phyloP scores from a whole-genome alignment of 2,888 invertebrate species.

The Euplagia quadripunctaria region DNA sequence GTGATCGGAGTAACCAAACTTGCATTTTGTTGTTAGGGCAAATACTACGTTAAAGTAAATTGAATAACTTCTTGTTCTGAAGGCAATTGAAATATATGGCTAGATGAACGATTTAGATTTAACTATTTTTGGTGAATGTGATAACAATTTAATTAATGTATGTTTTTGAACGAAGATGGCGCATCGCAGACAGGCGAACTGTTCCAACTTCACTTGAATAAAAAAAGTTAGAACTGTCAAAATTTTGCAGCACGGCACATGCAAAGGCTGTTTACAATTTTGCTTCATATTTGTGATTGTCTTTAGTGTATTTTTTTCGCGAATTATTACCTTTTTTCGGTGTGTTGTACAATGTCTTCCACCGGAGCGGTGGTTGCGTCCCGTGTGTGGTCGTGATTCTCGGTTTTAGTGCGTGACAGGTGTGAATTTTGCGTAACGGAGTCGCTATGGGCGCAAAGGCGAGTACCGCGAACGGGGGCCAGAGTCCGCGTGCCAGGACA shows the following conservation, averaged over 20 bases:
- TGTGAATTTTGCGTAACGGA: slow-evolving; percentile 85
- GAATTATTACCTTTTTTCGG: slow-evolving; percentile 56
- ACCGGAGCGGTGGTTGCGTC: slow-evolving; percentile 78
- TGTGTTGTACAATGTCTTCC: slow-evolving; percentile 83
- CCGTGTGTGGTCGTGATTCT: slow-evolving; percentile 81
- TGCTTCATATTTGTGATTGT: slow-evolving; percentile 76
- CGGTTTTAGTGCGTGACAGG: slow-evolving; percentile 71
- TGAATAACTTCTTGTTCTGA: too few species aligned
- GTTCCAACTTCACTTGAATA: slow-evolving; percentile 60
- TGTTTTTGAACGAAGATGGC: slow-evolving; percentile 57
- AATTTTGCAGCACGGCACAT: slow-evolving; percentile 85
- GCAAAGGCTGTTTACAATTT: slow-evolving; percentile 85
- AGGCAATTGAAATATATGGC: too few species aligned
- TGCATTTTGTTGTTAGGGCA: too few species aligned
- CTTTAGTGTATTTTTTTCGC: slow-evolving; percentile 66
- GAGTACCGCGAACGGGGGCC: slow-evolving; percentile 93
- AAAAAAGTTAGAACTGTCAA: slow-evolving; percentile 75
- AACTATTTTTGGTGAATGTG: too few species aligned
- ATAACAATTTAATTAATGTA: neutral
- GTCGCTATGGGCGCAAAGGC: slow-evolving; percentile 93
- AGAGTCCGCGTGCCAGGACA: slow-evolving; percentile 91
- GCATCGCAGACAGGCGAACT: slow-evolving; percentile 41
- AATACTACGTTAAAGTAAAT: too few species aligned
- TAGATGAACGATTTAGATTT: too few species aligned
- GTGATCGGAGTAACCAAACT: too few species aligned